Evolutionary conservation across 2,888 invertebrate genomes (phyloP).

Genomic region (Lobophora halterata): DNA sequence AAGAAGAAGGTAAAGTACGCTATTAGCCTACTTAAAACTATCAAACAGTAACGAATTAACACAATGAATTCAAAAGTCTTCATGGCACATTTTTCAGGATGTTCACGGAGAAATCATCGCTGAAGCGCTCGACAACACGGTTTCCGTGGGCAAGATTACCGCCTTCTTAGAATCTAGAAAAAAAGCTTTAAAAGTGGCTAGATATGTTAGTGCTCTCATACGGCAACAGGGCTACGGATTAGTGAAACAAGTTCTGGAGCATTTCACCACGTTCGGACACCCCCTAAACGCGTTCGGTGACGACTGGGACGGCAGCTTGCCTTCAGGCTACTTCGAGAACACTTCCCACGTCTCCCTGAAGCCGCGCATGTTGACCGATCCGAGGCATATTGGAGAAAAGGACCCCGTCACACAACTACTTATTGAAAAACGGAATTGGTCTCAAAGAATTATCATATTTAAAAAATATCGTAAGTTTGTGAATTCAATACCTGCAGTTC

Average conservation of each 20-base stretch:
- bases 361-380: slow-evolving; percentile 56
- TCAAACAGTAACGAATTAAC: no score
- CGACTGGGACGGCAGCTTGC: slow-evolving; percentile 63
- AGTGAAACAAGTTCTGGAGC: neutral
- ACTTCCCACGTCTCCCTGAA: slow-evolving; percentile 56
- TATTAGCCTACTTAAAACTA: no score
- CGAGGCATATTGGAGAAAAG: slow-evolving; percentile 40
- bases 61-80: no score
- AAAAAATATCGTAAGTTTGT: slow-evolving; percentile 43
- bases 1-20: no score
- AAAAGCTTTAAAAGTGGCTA: slow-evolving; percentile 1
- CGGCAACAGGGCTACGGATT: slow-evolving; percentile 3
- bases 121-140: slow-evolving; percentile 16
- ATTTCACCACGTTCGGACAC: slow-evolving; percentile 9
- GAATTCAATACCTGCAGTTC: neutral
- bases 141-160: slow-evolving; percentile 11
- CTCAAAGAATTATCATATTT: slow-evolving; percentile 24
- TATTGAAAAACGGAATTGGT: slow-evolving; percentile 56
- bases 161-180: slow-evolving; percentile 8
- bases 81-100: neutral
- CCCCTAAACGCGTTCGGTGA: slow-evolving; percentile 46
- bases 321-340: slow-evolving; percentile 56
- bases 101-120: slow-evolving; percentile 4
- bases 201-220: slow-evolving; percentile 8
- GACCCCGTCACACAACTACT: slow-evolving; percentile 60